These are phyloP conservation scores for Oophaga pumilio DNA, from an alignment of 2,113 vertebrate genomes.

Conservation along the genomic window DNA sequence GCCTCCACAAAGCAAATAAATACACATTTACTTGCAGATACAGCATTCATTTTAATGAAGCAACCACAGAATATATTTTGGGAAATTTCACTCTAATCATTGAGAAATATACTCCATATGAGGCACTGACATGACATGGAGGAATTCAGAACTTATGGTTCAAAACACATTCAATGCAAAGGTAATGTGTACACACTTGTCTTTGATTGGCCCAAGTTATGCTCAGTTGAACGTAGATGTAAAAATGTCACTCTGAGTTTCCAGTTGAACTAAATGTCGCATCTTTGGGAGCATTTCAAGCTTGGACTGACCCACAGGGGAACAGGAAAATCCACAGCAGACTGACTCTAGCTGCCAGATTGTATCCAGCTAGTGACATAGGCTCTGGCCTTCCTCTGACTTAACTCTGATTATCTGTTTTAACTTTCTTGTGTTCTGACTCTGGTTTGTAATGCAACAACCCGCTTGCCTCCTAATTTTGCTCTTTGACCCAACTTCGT, in stretches of 20 bases:
- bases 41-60: slow-evolving; percentile 26
- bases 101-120: slow-evolving; percentile 19
- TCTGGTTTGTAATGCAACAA: too few species aligned
- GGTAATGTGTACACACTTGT: neutral
- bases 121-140: neutral
- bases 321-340: too few species aligned
- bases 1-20: slow-evolving; percentile 5
- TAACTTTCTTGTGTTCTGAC: too few species aligned
- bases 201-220: neutral
- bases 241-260: neutral
- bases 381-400: too few species aligned
- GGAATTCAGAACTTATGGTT: neutral
- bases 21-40: slow-evolving; percentile 7
- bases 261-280: too few species aligned
- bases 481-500: too few species aligned
- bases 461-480: too few species aligned
- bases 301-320: too few species aligned
- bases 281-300: too few species aligned
- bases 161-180: neutral
- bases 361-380: too few species aligned
- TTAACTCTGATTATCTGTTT: too few species aligned
- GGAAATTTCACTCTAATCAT: neutral
- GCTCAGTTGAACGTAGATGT: neutral
- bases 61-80: neutral
- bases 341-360: too few species aligned